Conservation (phyloP, 2,888 invertebrate species). For the Lepidochrysops patricia region DNA sequence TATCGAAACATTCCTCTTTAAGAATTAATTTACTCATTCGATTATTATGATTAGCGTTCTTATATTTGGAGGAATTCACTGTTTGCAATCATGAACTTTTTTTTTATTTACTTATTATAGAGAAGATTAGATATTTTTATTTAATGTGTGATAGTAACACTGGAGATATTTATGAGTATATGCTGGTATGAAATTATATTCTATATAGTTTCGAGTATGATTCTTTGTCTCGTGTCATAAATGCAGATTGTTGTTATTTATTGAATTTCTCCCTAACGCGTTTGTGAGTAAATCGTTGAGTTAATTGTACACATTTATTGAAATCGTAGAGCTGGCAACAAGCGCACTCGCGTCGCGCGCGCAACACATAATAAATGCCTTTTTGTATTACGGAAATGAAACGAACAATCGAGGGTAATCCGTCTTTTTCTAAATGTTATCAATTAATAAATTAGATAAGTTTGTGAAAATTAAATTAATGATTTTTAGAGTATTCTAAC, state of each 20-base stretch:
- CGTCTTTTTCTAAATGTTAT: conserved; percentile 62
- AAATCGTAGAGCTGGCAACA: conserved; percentile 28
- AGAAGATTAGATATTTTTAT: conserved; percentile 71
- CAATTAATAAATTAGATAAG: conserved; percentile 69
- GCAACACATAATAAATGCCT: conserved; percentile 21
- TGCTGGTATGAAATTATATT: conserved; percentile 63
- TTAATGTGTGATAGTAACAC: conserved; percentile 68
- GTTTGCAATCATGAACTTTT: conserved; percentile 59
- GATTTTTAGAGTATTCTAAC: conserved; percentile 74
- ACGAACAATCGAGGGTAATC: conserved; percentile 49
- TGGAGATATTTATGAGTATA: conserved; percentile 67
- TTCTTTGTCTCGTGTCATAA: conserved; percentile 62
- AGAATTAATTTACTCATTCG: conserved; percentile 14
- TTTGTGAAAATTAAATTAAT: conserved; percentile 72
- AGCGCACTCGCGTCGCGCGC: conserved; percentile 13
- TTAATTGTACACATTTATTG: neutral
- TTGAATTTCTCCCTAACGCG: conserved; percentile 31
- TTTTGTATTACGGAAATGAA: conserved; percentile 32
- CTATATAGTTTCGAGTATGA: conserved; percentile 61
- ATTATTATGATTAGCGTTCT: conserved; percentile 18
- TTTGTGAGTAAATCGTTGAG: conserved; percentile 5
- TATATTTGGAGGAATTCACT: conserved; percentile 37
- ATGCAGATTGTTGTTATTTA: conserved; percentile 66
- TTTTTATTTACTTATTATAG: conserved; percentile 64
- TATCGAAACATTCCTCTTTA: conserved; percentile 10